Percentiles rank a stretch among this genome's conserved stretches.
Evolutionary conservation across 2,888 invertebrate species (phyloP).

Genomic region (Conus canariensis): DNA sequence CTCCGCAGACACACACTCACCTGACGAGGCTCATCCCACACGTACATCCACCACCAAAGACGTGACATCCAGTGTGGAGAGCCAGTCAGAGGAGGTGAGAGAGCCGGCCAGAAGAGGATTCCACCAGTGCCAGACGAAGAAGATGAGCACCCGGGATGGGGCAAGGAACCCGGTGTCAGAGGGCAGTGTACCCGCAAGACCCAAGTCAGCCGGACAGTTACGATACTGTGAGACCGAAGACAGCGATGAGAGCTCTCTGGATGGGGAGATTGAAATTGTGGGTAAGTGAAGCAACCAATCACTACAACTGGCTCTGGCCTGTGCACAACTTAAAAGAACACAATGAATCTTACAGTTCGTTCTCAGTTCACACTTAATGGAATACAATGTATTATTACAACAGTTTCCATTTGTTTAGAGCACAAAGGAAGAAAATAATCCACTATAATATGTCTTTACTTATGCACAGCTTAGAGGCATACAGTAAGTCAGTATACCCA

Average conservation of each 20-base stretch:
- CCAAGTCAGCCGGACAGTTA: constrained; percentile 39
- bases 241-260: constrained; percentile 40
- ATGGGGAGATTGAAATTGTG: constrained; percentile 42
- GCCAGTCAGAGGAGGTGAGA: constrained; percentile 8
- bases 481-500: no score
- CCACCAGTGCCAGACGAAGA: background rate
- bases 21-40: no score
- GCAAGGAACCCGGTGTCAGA: constrained; percentile 15
- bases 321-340: no score
- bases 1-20: background rate
- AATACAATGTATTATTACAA: no score
- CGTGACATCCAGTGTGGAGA: constrained; percentile 14
- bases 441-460: no score
- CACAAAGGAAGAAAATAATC: no score
- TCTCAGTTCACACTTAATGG: no score
- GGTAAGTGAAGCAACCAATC: constrained; percentile 9
- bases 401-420: no score
- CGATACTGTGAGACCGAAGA: constrained; percentile 34
- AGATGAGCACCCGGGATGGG: background rate
- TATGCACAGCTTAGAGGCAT: no score
- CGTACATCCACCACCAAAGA: background rate
- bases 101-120: background rate
- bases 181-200: background rate
- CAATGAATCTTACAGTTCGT: no score
- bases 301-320: no score